A percentile compares a stretch with the other conserved stretches of the same genome.
These are phyloP conservation scores for Chymomyza procnemis DNA, from an alignment of 2,888 invertebrate genomes.

Conservation along the genomic window DNA sequence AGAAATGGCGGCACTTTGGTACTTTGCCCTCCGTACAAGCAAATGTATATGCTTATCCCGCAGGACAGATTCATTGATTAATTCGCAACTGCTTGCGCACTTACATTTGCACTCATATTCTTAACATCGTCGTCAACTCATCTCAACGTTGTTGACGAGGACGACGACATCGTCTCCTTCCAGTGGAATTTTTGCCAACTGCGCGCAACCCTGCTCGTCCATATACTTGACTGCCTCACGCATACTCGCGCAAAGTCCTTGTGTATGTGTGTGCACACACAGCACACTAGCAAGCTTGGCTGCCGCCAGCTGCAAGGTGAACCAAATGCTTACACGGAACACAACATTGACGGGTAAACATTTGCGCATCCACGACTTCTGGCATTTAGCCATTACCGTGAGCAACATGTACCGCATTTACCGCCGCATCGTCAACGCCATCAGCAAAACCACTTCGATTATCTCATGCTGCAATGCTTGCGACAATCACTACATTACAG, in stretches of 20 bases:
- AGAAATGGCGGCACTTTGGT: neutral
- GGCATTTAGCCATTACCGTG: slow-evolving; percentile 4
- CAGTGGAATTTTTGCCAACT: slow-evolving; percentile 39
- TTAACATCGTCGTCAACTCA: slow-evolving; percentile 11
- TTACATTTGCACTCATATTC: slow-evolving; percentile 40
- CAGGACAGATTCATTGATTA: slow-evolving; percentile 69
- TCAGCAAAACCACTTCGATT: slow-evolving; percentile 3
- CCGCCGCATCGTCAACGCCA: slow-evolving; percentile 13
- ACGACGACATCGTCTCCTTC: slow-evolving; percentile 10
- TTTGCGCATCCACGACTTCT: neutral
- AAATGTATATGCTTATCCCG: slow-evolving; percentile 31
- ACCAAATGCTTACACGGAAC: neutral
- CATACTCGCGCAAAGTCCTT: slow-evolving; percentile 15
- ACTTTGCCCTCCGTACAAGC: slow-evolving; percentile 1
- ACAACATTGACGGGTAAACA: neutral
- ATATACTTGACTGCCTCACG: slow-evolving; percentile 9
- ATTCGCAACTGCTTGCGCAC: slow-evolving; percentile 51
- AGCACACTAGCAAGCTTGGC: neutral
- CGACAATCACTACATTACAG: neutral
- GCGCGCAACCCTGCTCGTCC: slow-evolving; percentile 23
- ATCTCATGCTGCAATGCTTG: neutral
- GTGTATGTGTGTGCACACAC: slow-evolving; percentile 5
- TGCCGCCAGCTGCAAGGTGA: neutral
- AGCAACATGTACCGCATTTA: neutral
- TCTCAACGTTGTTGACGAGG: neutral